A percentile compares a stretch with the other conserved stretches of the same genome.
Conservation (phyloP, 2,888 invertebrate genomes). For the Mesorhabditis belari region DNA sequence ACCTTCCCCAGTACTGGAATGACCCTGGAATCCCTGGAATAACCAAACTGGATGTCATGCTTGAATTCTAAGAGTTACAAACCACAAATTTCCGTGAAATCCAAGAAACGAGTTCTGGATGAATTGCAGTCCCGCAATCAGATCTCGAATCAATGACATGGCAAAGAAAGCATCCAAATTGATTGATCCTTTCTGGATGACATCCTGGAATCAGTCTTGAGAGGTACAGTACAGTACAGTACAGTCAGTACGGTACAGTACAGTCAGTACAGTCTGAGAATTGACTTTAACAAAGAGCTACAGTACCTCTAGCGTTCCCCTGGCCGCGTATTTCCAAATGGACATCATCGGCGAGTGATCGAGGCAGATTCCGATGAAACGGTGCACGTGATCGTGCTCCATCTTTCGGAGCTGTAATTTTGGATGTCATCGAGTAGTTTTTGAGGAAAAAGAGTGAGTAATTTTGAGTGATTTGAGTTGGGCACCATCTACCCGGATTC, state of each 20-base stretch:
- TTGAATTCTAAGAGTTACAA: no score
- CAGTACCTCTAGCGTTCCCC: conserved; percentile 33
- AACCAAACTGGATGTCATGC: no score
- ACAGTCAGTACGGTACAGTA: no score
- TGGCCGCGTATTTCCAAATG: conserved; percentile 41
- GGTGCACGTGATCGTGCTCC: conserved; percentile 36
- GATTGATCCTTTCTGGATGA: conserved; percentile 15
- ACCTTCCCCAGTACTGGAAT: no score
- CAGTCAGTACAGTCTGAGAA: no score
- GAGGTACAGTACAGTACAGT: no score
- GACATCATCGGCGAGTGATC: conserved; percentile 39
- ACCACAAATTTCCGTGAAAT: conserved; percentile 25
- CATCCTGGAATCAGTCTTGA: conserved; percentile 9
- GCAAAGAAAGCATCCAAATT: conserved; percentile 39
- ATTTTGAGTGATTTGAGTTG: no score
- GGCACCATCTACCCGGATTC: no score
- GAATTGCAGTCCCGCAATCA: conserved; percentile 30
- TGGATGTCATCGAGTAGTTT: not conserved
- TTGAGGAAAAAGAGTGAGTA: no score
- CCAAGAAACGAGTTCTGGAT: conserved; percentile 41
- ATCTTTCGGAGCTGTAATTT: conserved; percentile 31
- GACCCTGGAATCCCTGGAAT: no score
- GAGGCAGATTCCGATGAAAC: conserved; percentile 43
- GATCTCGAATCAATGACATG: conserved; percentile 31
- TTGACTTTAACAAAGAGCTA: no score